Base-by-base conservation (phyloP, 2,113 vertebrate genomes). In the Scomber japonicus region DNA sequence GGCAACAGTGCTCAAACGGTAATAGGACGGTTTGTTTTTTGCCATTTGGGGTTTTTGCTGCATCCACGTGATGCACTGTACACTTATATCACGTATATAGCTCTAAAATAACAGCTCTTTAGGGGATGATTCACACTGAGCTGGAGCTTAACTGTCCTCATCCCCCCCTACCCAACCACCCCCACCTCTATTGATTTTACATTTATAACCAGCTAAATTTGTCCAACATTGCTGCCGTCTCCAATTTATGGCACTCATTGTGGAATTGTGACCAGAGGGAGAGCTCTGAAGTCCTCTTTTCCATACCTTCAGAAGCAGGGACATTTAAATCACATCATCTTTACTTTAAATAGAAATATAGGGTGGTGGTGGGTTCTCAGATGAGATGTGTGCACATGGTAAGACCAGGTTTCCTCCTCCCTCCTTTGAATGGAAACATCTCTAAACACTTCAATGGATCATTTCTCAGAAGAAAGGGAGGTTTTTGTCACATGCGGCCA, bases 61-160 rank as follows among this genome's bases (percentile, higher is more conserved):
- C 62, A 65, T 84, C 70, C 24, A 65, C 30, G 57, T 44, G 19
- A 10, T 45, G 31, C 54, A 15, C 55, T 64, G 72, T 66, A 54
- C 10, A 3, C 54, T 68, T 19, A 15, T 69, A 79, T 79, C 64
- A 53, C n/a, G 35, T 55, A 24, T 57, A 21, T 57, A 21, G 76
- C 66, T 66, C 40, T 59, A 46, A 88, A 87, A 90, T 79, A 87
- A 80, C 65, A 50, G 61, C 53, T 61, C 50, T 78, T 46, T 49
- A 55, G 59, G 27, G 49, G 48, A 46, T 80, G 74, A 83, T 67
- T 88, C 75, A 72, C 55, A 54, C 66, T 56, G 66, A 48, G 60
- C 66, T 79, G 53, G 48, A 63, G 69, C 24, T 3, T 40, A 72
- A 27, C 40, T 49, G 46, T 72, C 48, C 14, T 68, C 68, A 46